Conservation (phyloP, 2,113 vertebrate species). For the Petaurus breviceps region DNA sequence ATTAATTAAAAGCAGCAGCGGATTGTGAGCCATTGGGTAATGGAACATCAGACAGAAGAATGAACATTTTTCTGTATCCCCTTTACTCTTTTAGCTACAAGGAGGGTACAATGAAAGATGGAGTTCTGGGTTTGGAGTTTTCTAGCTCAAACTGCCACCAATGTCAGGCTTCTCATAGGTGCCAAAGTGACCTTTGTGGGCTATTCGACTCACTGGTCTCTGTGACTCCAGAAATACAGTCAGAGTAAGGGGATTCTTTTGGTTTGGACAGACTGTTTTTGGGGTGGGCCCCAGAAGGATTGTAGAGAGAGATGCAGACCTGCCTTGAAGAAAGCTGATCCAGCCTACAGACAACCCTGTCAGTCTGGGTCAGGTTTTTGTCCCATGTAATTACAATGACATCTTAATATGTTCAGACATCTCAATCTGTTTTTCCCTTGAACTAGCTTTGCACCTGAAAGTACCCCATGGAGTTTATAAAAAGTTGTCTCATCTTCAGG, state of each 20-base stretch:
- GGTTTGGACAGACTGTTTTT: slow-evolving; percentile 24
- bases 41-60: background rate
- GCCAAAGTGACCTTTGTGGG: background rate
- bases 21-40: background rate
- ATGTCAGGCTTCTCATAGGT: background rate
- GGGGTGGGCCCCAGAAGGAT: slow-evolving; percentile 6
- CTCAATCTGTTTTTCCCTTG: slow-evolving; percentile 50
- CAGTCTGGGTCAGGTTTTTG: slow-evolving; percentile 15
- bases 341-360: background rate
- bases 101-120: slow-evolving; percentile 10
- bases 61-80: slow-evolving; percentile 22
- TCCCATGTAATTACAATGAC: slow-evolving; percentile 59
- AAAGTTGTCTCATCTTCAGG: slow-evolving; percentile 40
- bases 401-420: slow-evolving; percentile 50
- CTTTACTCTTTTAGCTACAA: background rate
- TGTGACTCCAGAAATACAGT: slow-evolving; percentile 20
- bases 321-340: slow-evolving; percentile 22
- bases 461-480: slow-evolving; percentile 10
- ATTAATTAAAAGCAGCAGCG: slow-evolving; percentile 9
- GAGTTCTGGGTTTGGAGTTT: background rate
- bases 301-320: slow-evolving; percentile 22
- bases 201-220: background rate
- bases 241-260: slow-evolving; percentile 8
- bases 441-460: slow-evolving; percentile 56
- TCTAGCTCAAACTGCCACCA: background rate